phyloP scores from a whole-genome alignment of 2,888 invertebrate genomes.

The Colletes collaris region DNA sequence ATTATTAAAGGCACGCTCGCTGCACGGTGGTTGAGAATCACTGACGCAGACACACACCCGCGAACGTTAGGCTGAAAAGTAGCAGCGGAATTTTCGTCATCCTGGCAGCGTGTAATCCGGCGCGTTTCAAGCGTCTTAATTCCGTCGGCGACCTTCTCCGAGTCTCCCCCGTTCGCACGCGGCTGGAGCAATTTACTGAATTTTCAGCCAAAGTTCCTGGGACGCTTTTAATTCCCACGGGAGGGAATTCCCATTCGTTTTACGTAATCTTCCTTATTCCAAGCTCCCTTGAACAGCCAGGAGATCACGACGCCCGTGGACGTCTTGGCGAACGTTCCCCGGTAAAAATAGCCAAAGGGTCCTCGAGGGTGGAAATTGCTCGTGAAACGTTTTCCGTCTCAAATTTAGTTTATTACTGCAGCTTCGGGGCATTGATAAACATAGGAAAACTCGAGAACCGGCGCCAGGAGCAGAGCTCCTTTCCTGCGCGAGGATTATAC shows the following conservation, averaged over 20 bases:
- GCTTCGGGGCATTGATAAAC: too few species aligned
- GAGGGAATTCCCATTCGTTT: constrained; percentile 19
- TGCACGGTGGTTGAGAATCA: background rate
- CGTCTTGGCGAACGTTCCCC: background rate
- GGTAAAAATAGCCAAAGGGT: too few species aligned
- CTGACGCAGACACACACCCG: background rate
- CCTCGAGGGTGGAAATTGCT: too few species aligned
- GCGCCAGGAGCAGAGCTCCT: too few species aligned
- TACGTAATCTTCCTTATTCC: constrained; percentile 25
- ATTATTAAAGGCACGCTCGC: too few species aligned
- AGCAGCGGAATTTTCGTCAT: constrained; percentile 29
- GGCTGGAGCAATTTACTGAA: constrained; percentile 25
- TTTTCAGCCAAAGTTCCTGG: constrained; percentile 22
- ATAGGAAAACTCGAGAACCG: too few species aligned
- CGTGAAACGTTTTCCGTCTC: too few species aligned
- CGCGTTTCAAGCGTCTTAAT: constrained; percentile 36
- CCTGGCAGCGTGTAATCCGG: constrained; percentile 17
- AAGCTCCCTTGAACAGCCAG: background rate
- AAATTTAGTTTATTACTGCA: too few species aligned
- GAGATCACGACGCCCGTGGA: background rate
- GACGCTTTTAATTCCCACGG: constrained; percentile 42
- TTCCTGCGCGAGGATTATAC: too few species aligned
- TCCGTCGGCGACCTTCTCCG: constrained; percentile 14
- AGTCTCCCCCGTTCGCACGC: background rate
- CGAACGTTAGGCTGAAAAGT: background rate